Base-by-base conservation (phyloP, 2,113 vertebrate species). In the Epinephelus cyanopodus region DNA sequence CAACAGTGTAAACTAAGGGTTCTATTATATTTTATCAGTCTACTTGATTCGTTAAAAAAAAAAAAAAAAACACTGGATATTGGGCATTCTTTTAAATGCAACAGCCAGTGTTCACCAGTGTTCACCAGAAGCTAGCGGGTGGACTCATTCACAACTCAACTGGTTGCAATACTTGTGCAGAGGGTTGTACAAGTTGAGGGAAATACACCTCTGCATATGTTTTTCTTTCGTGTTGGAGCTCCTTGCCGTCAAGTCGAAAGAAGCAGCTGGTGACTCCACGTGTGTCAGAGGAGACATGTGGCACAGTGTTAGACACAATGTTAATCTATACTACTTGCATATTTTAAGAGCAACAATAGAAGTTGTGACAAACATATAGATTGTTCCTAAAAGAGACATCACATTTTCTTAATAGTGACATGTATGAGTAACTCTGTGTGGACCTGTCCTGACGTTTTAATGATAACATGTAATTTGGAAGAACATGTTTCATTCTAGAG, bases 221-320 rank as follows among this genome's bases (percentile, higher is more conserved):
- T 77, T 78, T 42, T 45, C 27, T 37, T 56, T 47, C 39, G 37
- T 48, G 39, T 39, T 80, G 60, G 77, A 74, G 25, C 27, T 73
- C 18, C 42, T 62, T 48, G 13, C 54, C 50, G 53, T 50, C 69
- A 62, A 74, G 66, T 76, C 74, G 70, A 65, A 74, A 63, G 7
- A 77, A 29, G 63, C 79, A 83, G 82, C 79, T 77, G 75, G 53
- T 73, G 74, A 27, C 64, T 81, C 82, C 21, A 23, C 60, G 27
- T 70, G 64, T 37, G 23, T 82, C 23, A 60, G 67, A 81, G 56
- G 27, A 77, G 77, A 25, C 50, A 62, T 47, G 74, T 47, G 64
- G 71, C 29, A n/a, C n/a, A n/a, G n/a, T n/a, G n/a, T n/a, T n/a
- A 9, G 8, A 6, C 9, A 17, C 5, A 37, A 2, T 52, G 33